These are phyloP conservation scores for Bothrops alternatus DNA, from an alignment of 2,797 vertebrate genomes.

Conservation along the genomic window DNA sequence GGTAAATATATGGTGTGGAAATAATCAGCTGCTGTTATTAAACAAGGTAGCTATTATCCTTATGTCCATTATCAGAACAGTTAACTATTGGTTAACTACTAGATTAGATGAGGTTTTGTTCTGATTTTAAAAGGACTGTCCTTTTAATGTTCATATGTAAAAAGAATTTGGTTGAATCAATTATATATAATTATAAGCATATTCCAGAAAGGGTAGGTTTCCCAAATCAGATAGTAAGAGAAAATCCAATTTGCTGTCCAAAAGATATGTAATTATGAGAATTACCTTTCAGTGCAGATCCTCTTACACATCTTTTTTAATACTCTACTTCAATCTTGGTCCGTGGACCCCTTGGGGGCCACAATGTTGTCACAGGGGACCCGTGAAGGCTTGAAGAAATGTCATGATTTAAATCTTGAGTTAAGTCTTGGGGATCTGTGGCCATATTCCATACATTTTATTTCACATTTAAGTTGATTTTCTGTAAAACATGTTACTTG, in stretches of 20 bases:
- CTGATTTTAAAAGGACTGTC: neutral
- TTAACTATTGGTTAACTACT: neutral
- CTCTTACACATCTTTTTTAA: neutral
- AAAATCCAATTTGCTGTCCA: neutral
- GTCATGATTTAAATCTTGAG: neutral
- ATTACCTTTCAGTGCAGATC: neutral
- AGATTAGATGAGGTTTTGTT: neutral
- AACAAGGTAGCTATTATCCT: neutral
- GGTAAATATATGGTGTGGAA: neutral
- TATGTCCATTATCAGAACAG: neutral
- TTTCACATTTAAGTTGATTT: neutral
- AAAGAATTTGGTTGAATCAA: neutral
- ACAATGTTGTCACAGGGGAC: neutral
- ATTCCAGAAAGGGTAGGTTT: neutral
- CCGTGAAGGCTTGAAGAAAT: neutral
- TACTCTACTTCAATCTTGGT: neutral
- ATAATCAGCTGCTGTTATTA: neutral
- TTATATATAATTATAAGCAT: neutral
- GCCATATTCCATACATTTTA: neutral
- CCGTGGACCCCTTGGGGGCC: neutral
- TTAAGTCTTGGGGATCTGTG: neutral
- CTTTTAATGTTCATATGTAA: neutral
- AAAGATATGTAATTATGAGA: neutral
- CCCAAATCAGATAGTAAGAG: neutral
- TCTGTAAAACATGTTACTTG: neutral